Conservation (phyloP, 2,888 invertebrate genomes). For the Falcaria lacertinaria region DNA sequence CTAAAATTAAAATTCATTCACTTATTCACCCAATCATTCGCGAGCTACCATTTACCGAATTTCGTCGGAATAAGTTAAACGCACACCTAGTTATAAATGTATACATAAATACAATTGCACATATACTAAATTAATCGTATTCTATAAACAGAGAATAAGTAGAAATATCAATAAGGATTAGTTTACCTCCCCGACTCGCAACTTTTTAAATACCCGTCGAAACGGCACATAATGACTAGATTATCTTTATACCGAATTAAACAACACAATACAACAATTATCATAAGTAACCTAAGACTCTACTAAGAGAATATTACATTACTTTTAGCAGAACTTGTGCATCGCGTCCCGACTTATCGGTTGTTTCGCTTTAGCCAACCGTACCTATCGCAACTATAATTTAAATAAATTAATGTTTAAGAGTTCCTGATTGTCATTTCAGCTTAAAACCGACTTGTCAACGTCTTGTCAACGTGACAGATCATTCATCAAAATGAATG, state of each 20-base stretch:
- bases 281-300: constrained; percentile 55
- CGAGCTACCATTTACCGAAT: neutral
- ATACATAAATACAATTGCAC: constrained; percentile 69
- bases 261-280: constrained; percentile 74
- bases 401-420: no score
- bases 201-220: constrained; percentile 21
- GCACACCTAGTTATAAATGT: constrained; percentile 54
- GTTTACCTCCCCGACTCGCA: constrained; percentile 26
- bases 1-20: neutral
- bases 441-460: constrained; percentile 3
- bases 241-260: constrained; percentile 49
- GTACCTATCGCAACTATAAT: no score
- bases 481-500: neutral
- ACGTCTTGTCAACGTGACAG: neutral
- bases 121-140: constrained; percentile 69
- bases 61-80: constrained; percentile 49
- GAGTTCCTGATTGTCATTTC: constrained; percentile 21
- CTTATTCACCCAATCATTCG: neutral
- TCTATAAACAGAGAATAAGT: constrained; percentile 58
- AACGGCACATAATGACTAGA: constrained; percentile 45
- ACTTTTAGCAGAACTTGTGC: constrained; percentile 69
- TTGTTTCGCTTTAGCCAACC: constrained; percentile 34
- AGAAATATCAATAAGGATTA: constrained; percentile 50
- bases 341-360: constrained; percentile 34
- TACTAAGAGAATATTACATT: constrained; percentile 24